A percentile compares a stretch with the other conserved stretches of the same genome.
phyloP scores from a whole-genome alignment of 1,140 invertebrate genomes.

The Euura saliciscinereae region DNA sequence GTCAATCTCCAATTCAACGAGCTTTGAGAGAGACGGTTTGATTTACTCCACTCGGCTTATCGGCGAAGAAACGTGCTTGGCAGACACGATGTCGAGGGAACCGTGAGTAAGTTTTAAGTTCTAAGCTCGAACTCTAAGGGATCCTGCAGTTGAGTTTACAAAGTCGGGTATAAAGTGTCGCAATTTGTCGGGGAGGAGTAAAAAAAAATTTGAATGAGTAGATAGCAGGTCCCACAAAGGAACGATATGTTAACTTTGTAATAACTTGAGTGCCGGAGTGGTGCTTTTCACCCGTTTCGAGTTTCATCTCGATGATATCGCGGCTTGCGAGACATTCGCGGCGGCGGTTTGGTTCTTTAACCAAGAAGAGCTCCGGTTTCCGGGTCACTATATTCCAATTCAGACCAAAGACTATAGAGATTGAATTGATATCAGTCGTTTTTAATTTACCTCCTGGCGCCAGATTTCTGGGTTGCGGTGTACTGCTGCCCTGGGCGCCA shows the following conservation, averaged over 20 bases:
- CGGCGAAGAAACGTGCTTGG: not conserved
- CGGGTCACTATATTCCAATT: too few species aligned
- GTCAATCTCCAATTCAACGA: too few species aligned
- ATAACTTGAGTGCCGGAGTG: not conserved
- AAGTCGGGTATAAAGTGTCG: not conserved
- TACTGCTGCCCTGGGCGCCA: slow-evolving; percentile 70
- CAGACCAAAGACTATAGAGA: too few species aligned
- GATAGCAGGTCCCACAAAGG: not conserved
- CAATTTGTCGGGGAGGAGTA: not conserved
- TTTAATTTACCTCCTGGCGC: slow-evolving; percentile 72
- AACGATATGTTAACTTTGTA: not conserved
- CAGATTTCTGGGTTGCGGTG: slow-evolving; percentile 74
- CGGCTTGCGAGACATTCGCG: slow-evolving; percentile 4
- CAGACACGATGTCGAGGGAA: not conserved
- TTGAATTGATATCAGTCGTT: too few species aligned
- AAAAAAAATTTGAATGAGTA: not conserved
- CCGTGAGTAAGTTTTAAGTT: not conserved
- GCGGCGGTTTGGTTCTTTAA: slow-evolving; percentile 3
- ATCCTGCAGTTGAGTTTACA: not conserved
- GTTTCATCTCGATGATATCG: not conserved
- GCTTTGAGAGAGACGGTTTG: not conserved
- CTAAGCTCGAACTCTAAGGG: not conserved
- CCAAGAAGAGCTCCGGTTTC: too few species aligned
- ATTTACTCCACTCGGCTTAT: not conserved
- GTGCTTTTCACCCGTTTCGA: not conserved